phyloP scores from a whole-genome alignment of 1,140 invertebrate genomes.

The Pogonomyrmex barbatus region DNA sequence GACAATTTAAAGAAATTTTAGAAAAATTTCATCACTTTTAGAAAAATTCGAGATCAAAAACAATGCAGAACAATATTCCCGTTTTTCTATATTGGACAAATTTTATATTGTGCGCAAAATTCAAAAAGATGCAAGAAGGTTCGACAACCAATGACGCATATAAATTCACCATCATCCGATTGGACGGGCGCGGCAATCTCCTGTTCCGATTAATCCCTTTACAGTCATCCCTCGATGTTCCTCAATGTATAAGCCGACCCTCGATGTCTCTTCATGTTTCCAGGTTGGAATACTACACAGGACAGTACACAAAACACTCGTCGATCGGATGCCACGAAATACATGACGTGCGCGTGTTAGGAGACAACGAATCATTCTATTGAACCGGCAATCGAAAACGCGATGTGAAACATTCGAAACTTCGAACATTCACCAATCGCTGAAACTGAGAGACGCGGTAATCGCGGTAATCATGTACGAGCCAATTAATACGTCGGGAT shows the following conservation, averaged over 20 bases:
- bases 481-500: background rate
- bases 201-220: background rate
- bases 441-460: background rate
- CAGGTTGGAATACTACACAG: background rate
- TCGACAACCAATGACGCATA: background rate
- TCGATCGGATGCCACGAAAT: background rate
- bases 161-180: background rate
- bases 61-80: background rate
- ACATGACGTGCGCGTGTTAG: background rate
- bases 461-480: background rate
- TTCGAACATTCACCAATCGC: background rate
- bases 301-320: background rate
- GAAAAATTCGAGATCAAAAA: background rate
- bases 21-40: background rate
- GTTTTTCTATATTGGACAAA: background rate
- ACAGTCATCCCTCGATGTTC: background rate
- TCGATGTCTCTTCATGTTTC: background rate
- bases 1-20: background rate
- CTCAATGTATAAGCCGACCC: background rate
- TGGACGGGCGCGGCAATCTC: background rate
- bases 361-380: background rate
- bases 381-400: background rate
- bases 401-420: too few relatives aligned
- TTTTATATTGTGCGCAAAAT: background rate
- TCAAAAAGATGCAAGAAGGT: background rate